Percentiles rank a stretch among this genome's conserved stretches.
Conservation (phyloP, 2,113 vertebrate species). For the Brachirus orientalis region DNA sequence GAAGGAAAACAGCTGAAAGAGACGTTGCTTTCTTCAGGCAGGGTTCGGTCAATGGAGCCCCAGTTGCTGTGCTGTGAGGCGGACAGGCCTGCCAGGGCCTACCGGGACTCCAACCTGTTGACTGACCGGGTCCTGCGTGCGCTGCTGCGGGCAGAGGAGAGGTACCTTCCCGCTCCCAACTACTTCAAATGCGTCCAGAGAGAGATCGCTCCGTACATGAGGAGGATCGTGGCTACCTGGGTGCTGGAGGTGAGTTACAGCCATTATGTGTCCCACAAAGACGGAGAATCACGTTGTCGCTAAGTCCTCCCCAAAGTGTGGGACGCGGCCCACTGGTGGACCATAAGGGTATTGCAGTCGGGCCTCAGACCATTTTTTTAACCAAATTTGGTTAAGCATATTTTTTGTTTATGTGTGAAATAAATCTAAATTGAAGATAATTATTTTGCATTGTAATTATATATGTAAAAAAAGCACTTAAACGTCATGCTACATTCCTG, state of each 20-base stretch:
- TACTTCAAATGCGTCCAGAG: slow-evolving; percentile 97
- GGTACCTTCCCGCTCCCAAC: slow-evolving; percentile 89
- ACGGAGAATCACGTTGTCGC: background rate
- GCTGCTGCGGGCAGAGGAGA: slow-evolving; percentile 92
- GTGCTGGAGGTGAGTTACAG: slow-evolving; percentile 89
- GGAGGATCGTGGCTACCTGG: slow-evolving; percentile 96
- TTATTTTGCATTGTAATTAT: too few species aligned
- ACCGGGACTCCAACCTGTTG: slow-evolving; percentile 91
- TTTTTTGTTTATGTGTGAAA: too few species aligned
- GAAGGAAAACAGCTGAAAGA: background rate
- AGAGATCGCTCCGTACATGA: slow-evolving; percentile 93
- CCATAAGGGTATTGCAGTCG: background rate
- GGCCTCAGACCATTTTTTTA: background rate
- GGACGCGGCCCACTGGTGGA: background rate
- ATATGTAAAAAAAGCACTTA: too few species aligned
- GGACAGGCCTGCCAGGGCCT: slow-evolving; percentile 87
- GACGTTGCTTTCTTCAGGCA: background rate
- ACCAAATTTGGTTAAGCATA: background rate
- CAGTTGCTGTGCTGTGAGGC: slow-evolving; percentile 94
- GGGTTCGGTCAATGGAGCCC: slow-evolving; percentile 85
- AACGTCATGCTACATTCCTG: too few species aligned
- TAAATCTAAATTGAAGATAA: too few species aligned
- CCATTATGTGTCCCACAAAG: background rate
- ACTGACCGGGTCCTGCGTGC: slow-evolving; percentile 92
- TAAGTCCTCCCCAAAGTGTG: background rate